These are phyloP conservation scores for Syngnathus acus DNA, from an alignment of 2,797 vertebrate species.

Conservation along the genomic window DNA sequence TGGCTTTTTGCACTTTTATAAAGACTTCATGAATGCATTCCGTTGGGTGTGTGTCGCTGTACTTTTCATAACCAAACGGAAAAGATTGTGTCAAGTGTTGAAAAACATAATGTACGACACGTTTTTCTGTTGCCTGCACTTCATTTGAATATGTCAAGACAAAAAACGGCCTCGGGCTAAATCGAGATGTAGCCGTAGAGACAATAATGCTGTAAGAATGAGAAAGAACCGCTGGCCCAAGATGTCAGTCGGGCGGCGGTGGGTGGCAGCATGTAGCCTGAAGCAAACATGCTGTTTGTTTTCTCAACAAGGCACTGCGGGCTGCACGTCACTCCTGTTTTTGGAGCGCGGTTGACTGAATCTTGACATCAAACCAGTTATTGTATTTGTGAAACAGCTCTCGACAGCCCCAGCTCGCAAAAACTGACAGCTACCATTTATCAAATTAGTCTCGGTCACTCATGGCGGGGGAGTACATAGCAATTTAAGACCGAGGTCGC, in stretches of 20 bases:
- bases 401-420: slow-evolving; percentile 34
- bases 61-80: too few relatives aligned
- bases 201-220: neutral
- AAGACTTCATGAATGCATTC: neutral
- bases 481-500: neutral
- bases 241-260: neutral
- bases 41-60: too few relatives aligned
- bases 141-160: neutral
- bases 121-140: neutral
- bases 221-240: neutral
- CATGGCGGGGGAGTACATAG: slow-evolving; percentile 10
- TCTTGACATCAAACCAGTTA: slow-evolving; percentile 36
- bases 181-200: neutral
- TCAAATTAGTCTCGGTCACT: slow-evolving; percentile 22
- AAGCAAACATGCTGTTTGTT: slow-evolving; percentile 52
- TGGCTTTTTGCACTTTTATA: neutral
- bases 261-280: slow-evolving; percentile 14
- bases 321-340: slow-evolving; percentile 61
- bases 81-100: neutral
- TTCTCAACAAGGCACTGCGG: slow-evolving; percentile 60
- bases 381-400: slow-evolving; percentile 67
- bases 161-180: neutral
- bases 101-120: neutral
- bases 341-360: slow-evolving; percentile 60
- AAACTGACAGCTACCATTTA: slow-evolving; percentile 14